phyloP scores from a whole-genome alignment of 2,888 invertebrate genomes.

The Orthosia gracilis region DNA sequence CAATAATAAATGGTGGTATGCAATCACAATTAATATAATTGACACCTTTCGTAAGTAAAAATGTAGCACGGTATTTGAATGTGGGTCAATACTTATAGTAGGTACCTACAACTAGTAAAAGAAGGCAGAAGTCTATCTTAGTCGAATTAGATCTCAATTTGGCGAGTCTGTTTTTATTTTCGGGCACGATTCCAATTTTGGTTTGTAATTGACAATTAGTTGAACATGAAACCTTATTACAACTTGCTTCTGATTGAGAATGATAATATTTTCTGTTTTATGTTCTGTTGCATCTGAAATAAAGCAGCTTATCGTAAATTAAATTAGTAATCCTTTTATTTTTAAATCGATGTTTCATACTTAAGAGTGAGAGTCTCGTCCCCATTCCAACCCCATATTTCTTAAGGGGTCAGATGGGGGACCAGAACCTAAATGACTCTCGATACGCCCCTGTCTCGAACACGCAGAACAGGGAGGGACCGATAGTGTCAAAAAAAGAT shows the following conservation, averaged over 20 bases:
- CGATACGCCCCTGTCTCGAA: conserved; percentile 87
- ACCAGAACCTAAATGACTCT: conserved; percentile 84
- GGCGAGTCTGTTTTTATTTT: conserved; percentile 34
- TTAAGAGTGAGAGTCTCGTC: conserved; percentile 59
- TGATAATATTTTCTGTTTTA: neutral
- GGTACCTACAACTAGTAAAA: neutral
- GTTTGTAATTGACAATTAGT: conserved; percentile 25
- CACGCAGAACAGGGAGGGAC: conserved; percentile 84
- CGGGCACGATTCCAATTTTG: conserved; percentile 41
- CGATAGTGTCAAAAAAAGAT: conserved; percentile 91
- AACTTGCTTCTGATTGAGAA: neutral
- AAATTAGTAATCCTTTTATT: conserved; percentile 30
- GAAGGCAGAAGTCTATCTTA: conserved; percentile 28
- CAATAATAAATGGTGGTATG: conserved; percentile 48
- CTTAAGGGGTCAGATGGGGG: conserved; percentile 84
- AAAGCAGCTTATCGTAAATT: neutral
- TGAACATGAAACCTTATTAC: conserved; percentile 14
- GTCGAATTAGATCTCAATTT: conserved; percentile 30
- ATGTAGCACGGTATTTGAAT: conserved; percentile 23
- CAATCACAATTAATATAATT: conserved; percentile 55
- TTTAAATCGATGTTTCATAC: conserved; percentile 67
- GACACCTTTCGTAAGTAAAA: conserved; percentile 50
- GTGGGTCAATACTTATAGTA: conserved; percentile 1
- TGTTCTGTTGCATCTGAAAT: neutral
- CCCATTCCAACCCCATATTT: conserved; percentile 79